Evolutionary conservation across 2,113 vertebrate species (phyloP).

Genomic region (Xiphias gladius): DNA sequence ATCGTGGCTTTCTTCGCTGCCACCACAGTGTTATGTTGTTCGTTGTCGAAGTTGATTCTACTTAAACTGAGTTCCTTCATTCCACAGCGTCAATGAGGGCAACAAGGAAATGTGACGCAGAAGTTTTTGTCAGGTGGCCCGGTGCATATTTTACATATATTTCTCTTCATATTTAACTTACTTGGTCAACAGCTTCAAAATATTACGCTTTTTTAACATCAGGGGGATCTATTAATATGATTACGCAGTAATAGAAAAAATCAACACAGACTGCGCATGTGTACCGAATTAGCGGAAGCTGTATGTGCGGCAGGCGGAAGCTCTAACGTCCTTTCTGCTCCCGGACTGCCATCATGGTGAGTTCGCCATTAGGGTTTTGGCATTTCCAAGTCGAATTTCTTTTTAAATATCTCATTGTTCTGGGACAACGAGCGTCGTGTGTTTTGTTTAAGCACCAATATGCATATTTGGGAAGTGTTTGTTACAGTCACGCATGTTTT

Average conservation of each 20-base stretch:
- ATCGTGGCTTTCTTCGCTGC: no score
- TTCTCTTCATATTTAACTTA: neutral
- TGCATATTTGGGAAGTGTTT: rapidly evolving
- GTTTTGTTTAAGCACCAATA: neutral
- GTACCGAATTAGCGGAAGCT: constrained; percentile 55
- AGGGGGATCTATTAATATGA: rapidly evolving
- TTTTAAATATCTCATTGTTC: rapidly evolving
- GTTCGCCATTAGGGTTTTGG: constrained; percentile 57
- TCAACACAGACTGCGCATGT: constrained; percentile 62
- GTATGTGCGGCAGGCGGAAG: constrained; percentile 72
- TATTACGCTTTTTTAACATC: neutral
- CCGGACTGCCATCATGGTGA: constrained; percentile 85
- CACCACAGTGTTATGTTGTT: no score
- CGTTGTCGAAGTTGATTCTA: no score
- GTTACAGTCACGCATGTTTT: rapidly evolving
- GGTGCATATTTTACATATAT: neutral
- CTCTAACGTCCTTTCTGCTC: constrained; percentile 82
- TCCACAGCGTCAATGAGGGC: neutral
- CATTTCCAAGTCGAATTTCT: constrained; percentile 19
- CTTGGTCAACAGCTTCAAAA: neutral
- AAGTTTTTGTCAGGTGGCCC: neutral
- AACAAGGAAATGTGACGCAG: neutral
- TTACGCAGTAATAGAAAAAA: no score
- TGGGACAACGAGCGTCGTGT: rapidly evolving
- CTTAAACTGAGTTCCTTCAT: neutral